phyloP scores from a whole-genome alignment of 2,888 invertebrate species.

The Cosmopolites sordidus region DNA sequence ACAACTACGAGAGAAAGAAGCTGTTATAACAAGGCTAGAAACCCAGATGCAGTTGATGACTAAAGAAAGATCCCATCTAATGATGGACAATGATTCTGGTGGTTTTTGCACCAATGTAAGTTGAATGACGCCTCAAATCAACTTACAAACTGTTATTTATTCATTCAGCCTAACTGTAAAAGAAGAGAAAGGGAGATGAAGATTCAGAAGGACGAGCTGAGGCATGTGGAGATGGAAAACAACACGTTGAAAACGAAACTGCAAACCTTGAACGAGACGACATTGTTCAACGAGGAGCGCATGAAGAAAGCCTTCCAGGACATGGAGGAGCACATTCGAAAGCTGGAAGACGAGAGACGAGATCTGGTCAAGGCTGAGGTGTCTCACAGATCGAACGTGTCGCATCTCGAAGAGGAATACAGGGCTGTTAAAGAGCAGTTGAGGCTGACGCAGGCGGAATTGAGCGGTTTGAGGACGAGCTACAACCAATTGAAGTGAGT shows the following conservation, averaged over 20 bases:
- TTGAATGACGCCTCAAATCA: background rate
- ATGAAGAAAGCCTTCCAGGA: conserved; percentile 52
- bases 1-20: conserved; percentile 47
- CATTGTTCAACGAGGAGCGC: conserved; percentile 42
- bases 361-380: conserved; percentile 53
- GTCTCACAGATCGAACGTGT: conserved; percentile 51
- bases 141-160: conserved; percentile 1
- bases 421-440: conserved; percentile 53
- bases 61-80: conserved; percentile 48
- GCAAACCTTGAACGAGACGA: conserved; percentile 33
- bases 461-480: conserved; percentile 52
- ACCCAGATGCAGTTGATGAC: conserved; percentile 47
- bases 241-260: conserved; percentile 56
- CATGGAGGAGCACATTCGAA: conserved; percentile 51
- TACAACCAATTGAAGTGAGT: conserved; percentile 58
- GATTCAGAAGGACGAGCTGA: conserved; percentile 52
- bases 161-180: conserved; percentile 43
- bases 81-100: conserved; percentile 36
- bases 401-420: conserved; percentile 55
- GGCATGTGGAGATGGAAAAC: conserved; percentile 58
- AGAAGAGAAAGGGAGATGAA: conserved; percentile 55
- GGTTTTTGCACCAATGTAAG: conserved; percentile 16
- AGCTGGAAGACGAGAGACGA: conserved; percentile 55
- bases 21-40: conserved; percentile 44
- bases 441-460: conserved; percentile 51